Evolutionary conservation across 2,888 invertebrate genomes (phyloP), one percentile per base, ranked within the genome.

Genomic region (Ferrisia virgata): DNA sequence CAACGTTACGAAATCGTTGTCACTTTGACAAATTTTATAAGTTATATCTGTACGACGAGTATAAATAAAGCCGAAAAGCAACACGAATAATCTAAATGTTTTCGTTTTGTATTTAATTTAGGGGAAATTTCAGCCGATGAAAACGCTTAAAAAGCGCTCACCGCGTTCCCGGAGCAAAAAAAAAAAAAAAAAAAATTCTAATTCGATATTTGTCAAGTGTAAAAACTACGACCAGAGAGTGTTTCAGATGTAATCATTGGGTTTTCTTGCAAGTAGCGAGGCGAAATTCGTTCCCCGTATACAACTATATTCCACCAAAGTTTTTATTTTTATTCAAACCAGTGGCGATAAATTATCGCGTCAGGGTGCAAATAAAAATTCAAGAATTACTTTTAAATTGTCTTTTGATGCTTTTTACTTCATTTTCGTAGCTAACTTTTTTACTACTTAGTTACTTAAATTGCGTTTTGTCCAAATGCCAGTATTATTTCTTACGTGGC

Each of bases 1-100:
- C 18, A 76, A 33, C 72, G 33, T 76, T 76, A 76, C 72, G 33
- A 76, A 76, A 76, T 76, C 36, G n/a, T 76, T 36, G 18, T 76
- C 72, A 76, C 72, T 76, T 76, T 76, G 72, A 76, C 33, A 76
- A 76, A 76, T 76, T 33, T 36, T 36, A 36, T 36, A 36, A n/a
- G n/a, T n/a, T 76, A 28, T 18, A 18, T 4, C 36, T 36, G 2
- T 5, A 43, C 15, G 13, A 40, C 11, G 13, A 40, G 13, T n/a
- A 0, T 15, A 15, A 15, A 13, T 5, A n/a, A 47, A n/a, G 43
- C 1, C 2, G 43, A 1, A 43, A 47, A 53, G 28, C 28, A 64
- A 64, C 28, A 64, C 64, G 64, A 64, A 64, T 64, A 64, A 64
- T 64, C 28, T 64, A 28, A 64, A 64, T 28, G 64, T 64, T 64